Evolutionary conservation across 2,888 invertebrate species (phyloP), one percentile per base, ranked within the genome.

Genomic region (Seladonia tumulorum): DNA sequence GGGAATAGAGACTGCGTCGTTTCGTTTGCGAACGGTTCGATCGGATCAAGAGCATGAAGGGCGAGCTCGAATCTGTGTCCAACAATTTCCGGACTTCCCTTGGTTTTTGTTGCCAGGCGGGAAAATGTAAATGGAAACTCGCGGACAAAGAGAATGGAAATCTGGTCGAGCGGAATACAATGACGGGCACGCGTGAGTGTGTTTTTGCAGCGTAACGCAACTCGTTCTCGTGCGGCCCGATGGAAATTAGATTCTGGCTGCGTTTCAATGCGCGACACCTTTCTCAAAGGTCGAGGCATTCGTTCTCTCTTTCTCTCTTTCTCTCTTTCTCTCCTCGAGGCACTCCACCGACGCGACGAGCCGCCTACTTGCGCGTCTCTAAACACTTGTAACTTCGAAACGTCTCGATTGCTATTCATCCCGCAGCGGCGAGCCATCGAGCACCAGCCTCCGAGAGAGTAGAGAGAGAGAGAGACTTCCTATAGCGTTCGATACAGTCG

Each of bases 111-210:
- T 25, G 60, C 60, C 60, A 25, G 25, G 25, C 60, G 49, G 18
- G 63, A 66, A 76, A 75, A 84, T 78, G 82, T 70, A 82, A 84
- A 82, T 74, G 82, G 60, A 77, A 78, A 74, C 63, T 18, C 70
- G 70, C 45, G 76, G 60, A 82, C 83, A 82, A 84, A 83, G 83
- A 29, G 70, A 83, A 83, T 77, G 83, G 75, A 78, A 83, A 83
- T 84, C 63, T n/a, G 29, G 53, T n/a, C 73, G 47, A 39, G 49
- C 68, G n/a, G 45, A 76, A 72, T 72, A 72, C 81, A 83, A 68
- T 57, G 47, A 82, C 35, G 57, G 3, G 7, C 7, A 39, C 53
- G 22, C 39, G 39, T 10, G 39, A 39, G 35, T 16, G 60, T 66
- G 73, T 53, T 83, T 79, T 76, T 76, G 79, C 85, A 75, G 16